phyloP scores from a whole-genome alignment of 2,113 vertebrate genomes.

The Turdus rufiventris region DNA sequence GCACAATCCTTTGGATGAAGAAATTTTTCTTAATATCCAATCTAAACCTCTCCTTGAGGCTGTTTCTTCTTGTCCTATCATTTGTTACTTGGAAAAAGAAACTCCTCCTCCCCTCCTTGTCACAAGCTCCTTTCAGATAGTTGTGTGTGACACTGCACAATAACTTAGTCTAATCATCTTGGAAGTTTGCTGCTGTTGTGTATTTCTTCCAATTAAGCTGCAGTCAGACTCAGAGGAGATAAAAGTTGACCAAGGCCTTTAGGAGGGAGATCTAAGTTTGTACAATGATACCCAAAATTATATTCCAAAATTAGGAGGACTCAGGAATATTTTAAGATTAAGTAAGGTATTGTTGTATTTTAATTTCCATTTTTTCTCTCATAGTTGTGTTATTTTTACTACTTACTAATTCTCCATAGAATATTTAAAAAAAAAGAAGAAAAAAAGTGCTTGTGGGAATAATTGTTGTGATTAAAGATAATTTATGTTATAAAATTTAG shows the following conservation, averaged over 20 bases:
- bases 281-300: not conserved
- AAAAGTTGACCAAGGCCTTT: not conserved
- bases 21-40: not conserved
- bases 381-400: not conserved
- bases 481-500: not conserved
- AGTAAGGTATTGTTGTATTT: not conserved
- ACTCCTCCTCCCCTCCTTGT: not conserved
- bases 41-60: not conserved
- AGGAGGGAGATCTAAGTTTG: not conserved
- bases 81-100: not conserved
- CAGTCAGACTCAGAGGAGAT: not conserved
- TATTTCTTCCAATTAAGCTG: not conserved
- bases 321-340: not conserved
- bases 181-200: not conserved
- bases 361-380: not conserved
- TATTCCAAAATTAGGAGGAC: not conserved
- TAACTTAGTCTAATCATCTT: not conserved
- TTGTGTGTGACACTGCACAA: not conserved
- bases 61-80: not conserved
- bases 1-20: not conserved
- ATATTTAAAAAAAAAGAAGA: not conserved
- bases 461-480: not conserved
- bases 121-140: not conserved
- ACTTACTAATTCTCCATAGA: not conserved
- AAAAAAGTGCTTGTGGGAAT: not conserved